Evolutionary conservation across 2,797 vertebrate species (phyloP).

Genomic region (Poliocrania exsul): DNA sequence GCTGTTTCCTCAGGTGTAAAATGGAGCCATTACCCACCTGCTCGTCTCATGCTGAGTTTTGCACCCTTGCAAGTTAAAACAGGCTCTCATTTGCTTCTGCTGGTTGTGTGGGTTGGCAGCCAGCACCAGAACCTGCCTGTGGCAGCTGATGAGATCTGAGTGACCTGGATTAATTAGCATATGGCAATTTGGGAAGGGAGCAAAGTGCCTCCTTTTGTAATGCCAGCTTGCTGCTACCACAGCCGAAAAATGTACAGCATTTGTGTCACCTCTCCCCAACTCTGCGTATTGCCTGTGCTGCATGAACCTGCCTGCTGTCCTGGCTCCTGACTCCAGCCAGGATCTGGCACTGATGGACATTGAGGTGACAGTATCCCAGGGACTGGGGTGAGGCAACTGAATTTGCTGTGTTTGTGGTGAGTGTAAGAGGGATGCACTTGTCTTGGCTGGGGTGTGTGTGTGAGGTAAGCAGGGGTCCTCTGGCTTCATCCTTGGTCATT

Average conservation of each 20-base stretch:
- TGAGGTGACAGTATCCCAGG: neutral
- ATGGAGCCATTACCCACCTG: conserved; percentile 18
- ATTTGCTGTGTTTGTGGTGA: neutral
- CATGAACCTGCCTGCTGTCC: neutral
- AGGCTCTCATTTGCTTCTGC: neutral
- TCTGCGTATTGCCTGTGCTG: fast-evolving
- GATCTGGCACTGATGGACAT: neutral
- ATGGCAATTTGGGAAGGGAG: neutral
- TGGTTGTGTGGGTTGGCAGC: neutral
- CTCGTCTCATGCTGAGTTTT: neutral
- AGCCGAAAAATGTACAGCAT: neutral
- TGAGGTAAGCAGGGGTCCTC: neutral
- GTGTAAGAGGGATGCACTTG: neutral
- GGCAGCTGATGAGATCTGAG: neutral
- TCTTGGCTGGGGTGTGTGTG: neutral
- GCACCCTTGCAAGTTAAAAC: conserved; percentile 2
- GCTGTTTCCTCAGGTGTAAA: conserved; percentile 41
- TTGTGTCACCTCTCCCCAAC: fast-evolving
- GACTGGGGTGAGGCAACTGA: neutral
- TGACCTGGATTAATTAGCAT: neutral
- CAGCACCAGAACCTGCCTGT: neutral
- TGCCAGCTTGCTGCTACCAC: neutral
- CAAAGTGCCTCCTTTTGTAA: neutral
- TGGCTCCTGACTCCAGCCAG: neutral
- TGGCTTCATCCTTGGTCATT: fast-evolving